Base-by-base conservation (phyloP, 2,113 vertebrate species). In the Megaceryle torquata region DNA sequence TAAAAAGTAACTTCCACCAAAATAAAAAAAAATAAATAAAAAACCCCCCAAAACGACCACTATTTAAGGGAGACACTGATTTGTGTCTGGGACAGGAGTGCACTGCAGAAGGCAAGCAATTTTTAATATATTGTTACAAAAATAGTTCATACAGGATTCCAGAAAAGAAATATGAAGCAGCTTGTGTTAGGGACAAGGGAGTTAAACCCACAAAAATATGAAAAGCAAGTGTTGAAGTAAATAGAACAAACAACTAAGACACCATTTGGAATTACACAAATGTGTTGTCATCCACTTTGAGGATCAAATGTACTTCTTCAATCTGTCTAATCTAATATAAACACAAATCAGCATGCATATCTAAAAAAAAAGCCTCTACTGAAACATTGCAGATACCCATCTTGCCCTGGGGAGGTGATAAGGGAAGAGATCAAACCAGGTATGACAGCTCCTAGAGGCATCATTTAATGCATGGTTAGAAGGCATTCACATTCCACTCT, bases 171-270 rank as follows among this genome's bases (percentile, higher is more conserved):
- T n/a, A 31, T 12, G 50, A 59, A 86, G 33, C 82, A 80, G 69
- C 50, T 82, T 77, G 28, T 64, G 64, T 77, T 65, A 86, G 74
- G 77, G 72, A 39, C 15, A 78, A 83, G 46, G 29, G 57, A 19
- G 18, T 71, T 82, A 92, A 91, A 86, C 48, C n/a, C 77, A 83
- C 43, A 51, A 80, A 80, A 46, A 5, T 6, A 28, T 74, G 88
- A 93, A 91, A 93, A 96, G 48, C 65, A 68, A 95, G 56, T 72
- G 48, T 82, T 65, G 86, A 92, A 95, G 93, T 89, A 96, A 78
- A 95, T 63, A 84, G 54, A 82, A 53, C 65, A 79, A 89, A 82
- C 67, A 76, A 88, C 44, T 20, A 64, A 92, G 54, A 79, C 61
- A 87, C 69, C 84, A 85, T 87, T 95, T 95, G 78, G 91, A 94